Percentiles rank a stretch among this genome's conserved stretches.
phyloP scores from a whole-genome alignment of 2,113 vertebrate genomes.

The Lutjanus erythropterus region DNA sequence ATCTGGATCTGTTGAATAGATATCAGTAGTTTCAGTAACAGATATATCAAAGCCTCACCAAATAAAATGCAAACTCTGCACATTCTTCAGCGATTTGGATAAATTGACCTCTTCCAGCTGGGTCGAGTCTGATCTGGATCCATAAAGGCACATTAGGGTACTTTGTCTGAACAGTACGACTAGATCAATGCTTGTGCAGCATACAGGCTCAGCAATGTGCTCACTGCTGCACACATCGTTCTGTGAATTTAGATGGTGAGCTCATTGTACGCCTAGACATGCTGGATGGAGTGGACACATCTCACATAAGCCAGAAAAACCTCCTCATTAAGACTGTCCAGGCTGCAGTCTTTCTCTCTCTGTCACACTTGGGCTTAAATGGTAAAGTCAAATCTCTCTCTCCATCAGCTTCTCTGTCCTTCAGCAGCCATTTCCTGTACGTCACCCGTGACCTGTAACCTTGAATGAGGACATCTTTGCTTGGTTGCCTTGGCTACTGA shows the following conservation, averaged over 20 bases:
- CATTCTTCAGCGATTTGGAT: neutral
- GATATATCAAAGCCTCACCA: neutral
- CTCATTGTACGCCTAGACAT: constrained; percentile 33
- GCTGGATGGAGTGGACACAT: constrained; percentile 43
- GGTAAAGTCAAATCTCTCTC: constrained; percentile 25
- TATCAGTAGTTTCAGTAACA: neutral
- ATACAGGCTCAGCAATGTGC: neutral
- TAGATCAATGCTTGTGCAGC: neutral
- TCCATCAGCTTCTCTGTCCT: constrained; percentile 13
- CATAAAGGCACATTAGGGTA: neutral
- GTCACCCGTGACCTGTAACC: constrained; percentile 69
- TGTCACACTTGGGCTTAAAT: constrained; percentile 24
- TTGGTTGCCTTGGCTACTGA: constrained; percentile 70
- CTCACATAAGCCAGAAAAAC: constrained; percentile 36
- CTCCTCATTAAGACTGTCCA: neutral
- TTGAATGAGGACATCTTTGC: constrained; percentile 53
- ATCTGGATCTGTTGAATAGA: neutral
- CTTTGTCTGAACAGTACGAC: constrained; percentile 6
- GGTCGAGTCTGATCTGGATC: neutral
- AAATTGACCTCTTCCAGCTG: constrained; percentile 3
- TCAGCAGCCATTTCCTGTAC: constrained; percentile 61
- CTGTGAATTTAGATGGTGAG: constrained; percentile 35
- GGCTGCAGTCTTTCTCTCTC: constrained; percentile 1
- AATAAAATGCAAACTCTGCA: neutral
- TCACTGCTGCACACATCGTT: neutral